Evolutionary conservation across 2,797 vertebrate genomes (phyloP), one percentile per base, ranked within the genome.

Genomic region (Tympanoctomys barrerae): DNA sequence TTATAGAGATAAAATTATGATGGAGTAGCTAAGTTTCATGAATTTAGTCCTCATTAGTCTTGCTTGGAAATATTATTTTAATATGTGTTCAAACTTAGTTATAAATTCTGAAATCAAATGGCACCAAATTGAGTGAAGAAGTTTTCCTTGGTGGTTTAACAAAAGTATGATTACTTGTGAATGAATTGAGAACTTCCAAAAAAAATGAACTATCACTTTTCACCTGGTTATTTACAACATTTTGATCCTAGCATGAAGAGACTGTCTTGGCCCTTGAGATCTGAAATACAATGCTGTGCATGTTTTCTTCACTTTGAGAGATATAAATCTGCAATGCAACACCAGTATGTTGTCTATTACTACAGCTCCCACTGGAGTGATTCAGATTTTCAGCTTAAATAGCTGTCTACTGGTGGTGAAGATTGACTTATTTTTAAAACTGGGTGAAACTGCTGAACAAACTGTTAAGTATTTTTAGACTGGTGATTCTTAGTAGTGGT

Each of bases 391-490:
- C 87, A 61, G 16, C 70, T 89, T 97, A 93, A 94, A 85, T 84
- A n/a, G 11, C 68, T 96, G 57, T 94, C 96, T 93, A 46, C 52
- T 92, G 18, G 0, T 92, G 42, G 62, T 94, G 64, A 84, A 97
- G 96, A 95, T 2, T 83, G 87, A 97, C 91, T 97, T 96, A 92
- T 93, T 64, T 85, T 75, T 96, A 79, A 87, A 46, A 84, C 91
- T 64, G 92, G 86, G 24, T 82, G 87, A 97, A 89, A 59, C 92
- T 92, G 46, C 92, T 92, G 90, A 96, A 77, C 46, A 94, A 93
- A 94, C 78, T 86, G 57, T 62, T 93, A 54, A 46, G 22, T 77
- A 59, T 54, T 94, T 90, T 94, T 52, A 83, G 36, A 86, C 9
- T 46, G 13, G 2, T 5, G 54, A 36, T 86, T 85, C 24, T 57